Conservation (phyloP, 2,113 vertebrate genomes). For the Crotalus viridis region DNA sequence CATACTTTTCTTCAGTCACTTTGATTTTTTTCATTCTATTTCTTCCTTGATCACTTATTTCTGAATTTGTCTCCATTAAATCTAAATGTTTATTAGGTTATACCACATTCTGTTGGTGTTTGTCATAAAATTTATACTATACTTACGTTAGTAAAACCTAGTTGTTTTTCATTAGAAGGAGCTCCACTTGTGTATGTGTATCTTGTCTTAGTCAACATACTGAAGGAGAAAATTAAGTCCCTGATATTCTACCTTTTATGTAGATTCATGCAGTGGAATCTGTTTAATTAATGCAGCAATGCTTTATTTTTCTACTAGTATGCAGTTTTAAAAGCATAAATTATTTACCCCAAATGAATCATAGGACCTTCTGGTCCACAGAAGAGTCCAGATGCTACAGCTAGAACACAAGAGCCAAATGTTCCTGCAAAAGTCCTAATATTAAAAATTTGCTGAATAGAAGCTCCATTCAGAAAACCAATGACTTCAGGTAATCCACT, state of each 20-base stretch:
- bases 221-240: background rate
- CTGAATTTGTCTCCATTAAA: background rate
- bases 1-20: background rate
- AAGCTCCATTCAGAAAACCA: conserved; percentile 57
- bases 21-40: background rate
- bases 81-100: background rate
- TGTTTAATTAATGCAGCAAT: background rate
- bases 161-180: background rate
- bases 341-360: conserved; percentile 55
- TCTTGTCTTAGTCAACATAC: background rate
- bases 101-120: background rate
- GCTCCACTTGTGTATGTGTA: background rate
- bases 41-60: background rate
- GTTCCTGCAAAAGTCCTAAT: conserved; percentile 54
- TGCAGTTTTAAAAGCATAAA: background rate
- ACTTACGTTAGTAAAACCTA: background rate
- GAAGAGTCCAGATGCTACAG: conserved; percentile 55
- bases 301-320: background rate
- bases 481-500: conserved; percentile 59
- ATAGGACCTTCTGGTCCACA: conserved; percentile 58
- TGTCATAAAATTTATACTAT: background rate
- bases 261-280: background rate
- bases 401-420: conserved; percentile 48
- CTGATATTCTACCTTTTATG: background rate
- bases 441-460: conserved; percentile 57